These are phyloP conservation scores for Ditula angustiorana DNA, from an alignment of 2,888 invertebrate species.

Conservation along the genomic window DNA sequence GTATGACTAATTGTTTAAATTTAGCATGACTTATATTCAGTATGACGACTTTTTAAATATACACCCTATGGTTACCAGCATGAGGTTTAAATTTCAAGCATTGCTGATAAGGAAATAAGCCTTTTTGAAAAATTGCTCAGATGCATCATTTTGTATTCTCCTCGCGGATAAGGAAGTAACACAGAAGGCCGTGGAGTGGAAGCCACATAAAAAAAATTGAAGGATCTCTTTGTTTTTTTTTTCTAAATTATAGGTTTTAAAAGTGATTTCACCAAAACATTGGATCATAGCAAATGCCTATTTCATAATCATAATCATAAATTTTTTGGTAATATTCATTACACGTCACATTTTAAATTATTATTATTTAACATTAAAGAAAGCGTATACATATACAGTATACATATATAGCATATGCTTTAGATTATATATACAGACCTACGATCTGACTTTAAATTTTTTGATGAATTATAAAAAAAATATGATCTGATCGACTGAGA, in stretches of 20 bases:
- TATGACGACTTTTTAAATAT: neutral
- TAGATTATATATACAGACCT: too few relatives aligned
- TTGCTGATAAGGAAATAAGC: neutral
- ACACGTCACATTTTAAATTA: too few relatives aligned
- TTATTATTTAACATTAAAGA: too few relatives aligned
- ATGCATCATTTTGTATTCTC: conserved; percentile 21
- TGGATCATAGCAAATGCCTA: neutral
- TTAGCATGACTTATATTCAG: neutral
- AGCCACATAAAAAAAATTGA: neutral
- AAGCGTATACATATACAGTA: too few relatives aligned
- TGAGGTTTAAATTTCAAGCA: neutral
- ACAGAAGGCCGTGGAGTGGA: conserved; percentile 18
- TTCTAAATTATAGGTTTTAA: neutral
- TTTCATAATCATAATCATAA: too few relatives aligned
- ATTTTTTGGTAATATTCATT: too few relatives aligned
- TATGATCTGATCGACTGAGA: too few relatives aligned
- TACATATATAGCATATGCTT: too few relatives aligned
- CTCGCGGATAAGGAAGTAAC: conserved; percentile 32
- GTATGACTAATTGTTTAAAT: neutral
- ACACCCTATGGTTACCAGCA: neutral
- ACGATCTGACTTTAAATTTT: too few relatives aligned
- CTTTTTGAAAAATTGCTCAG: neutral
- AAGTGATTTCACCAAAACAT: neutral
- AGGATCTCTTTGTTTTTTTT: conserved; percentile 4
- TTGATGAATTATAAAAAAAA: too few relatives aligned